Base-by-base conservation (phyloP, 2,797 vertebrate genomes). In the Gadopsis bispinosus region DNA sequence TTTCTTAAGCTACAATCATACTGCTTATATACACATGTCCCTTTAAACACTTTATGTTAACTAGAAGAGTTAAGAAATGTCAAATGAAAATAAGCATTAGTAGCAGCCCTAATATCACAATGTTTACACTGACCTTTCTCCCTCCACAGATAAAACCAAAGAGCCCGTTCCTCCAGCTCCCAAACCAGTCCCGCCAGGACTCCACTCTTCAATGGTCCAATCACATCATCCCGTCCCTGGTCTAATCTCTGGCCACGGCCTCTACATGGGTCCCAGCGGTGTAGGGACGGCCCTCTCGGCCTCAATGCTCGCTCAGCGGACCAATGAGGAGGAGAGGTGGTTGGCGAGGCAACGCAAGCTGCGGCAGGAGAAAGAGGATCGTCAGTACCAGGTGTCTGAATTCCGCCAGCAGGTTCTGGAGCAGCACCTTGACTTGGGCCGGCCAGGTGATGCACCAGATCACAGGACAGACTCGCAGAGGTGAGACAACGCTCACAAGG, bases 401-500 rank as follows among this genome's bases (percentile, higher is more conserved):
- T 99, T 99, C 80, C 96, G 98, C 72, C 98, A 99, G 89, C 98
- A 99, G 88, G 97, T 99, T 77, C 92, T 99, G 86, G 98, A 99
- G 89, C 98, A 99, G 91, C 98, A 99, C 91, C 93, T 99, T 76
- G 98, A 99, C 75, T 88, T 98, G 37, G 95, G 97, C 33, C 95
- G 97, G 1, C 90, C 95, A 0, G 91, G 89, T 0, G 98, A 99
- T 26, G 70, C 85, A 0, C 50, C 82, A 3, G 98, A 99, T 78
- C 96, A 95, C 65, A 94, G 97, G 73, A 94, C 95, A 0, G 97
- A 99, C 70, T 93, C 95, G 17, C 90, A 96, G 92, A 97, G 98
- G 98, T 99, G 64, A 87, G 83, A 59, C 13, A 7, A 13, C 66
- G 33, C 9, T 22, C 48, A 22, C n/a, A 29, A 17, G 5, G 37